phyloP scores from a whole-genome alignment of 2,113 vertebrate species.

The Chaetodon trifascialis region DNA sequence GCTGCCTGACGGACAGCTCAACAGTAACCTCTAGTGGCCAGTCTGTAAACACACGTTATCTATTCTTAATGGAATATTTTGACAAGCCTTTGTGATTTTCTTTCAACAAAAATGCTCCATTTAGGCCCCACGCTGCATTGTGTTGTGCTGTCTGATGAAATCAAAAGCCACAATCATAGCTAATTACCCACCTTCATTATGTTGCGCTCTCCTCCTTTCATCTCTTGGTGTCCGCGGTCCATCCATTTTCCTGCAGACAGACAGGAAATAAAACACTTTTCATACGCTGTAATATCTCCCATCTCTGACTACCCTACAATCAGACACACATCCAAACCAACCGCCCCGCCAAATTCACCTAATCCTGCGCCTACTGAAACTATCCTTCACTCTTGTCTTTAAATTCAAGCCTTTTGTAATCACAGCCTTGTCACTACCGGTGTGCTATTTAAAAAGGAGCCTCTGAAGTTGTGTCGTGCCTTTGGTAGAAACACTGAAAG shows the following conservation, averaged over 20 bases:
- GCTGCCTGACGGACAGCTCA: conserved; percentile 41
- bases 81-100: conserved; percentile 42
- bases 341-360: conserved; percentile 43
- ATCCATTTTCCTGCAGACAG: conserved; percentile 88
- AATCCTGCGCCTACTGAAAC: conserved; percentile 59
- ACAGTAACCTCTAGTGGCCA: conserved; percentile 77
- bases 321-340: conserved; percentile 55
- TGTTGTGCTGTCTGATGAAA: conserved; percentile 45
- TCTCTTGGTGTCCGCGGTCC: conserved; percentile 90
- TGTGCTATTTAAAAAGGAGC: conserved; percentile 34
- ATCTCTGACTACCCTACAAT: conserved; percentile 58
- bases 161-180: conserved; percentile 66
- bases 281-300: conserved; percentile 45
- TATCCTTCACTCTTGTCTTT: conserved; percentile 63
- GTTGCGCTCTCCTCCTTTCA: conserved; percentile 91
- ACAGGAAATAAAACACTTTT: conserved; percentile 62
- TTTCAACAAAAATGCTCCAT: conserved; percentile 41
- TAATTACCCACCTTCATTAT: conserved; percentile 90
- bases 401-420: conserved; percentile 49
- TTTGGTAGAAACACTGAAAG: conserved; percentile 27
- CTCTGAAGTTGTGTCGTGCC: conserved; percentile 23
- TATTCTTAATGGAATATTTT: conserved; percentile 31
- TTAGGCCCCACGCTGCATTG: conserved; percentile 40
- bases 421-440: background rate
- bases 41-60: background rate